These are phyloP conservation scores for Craseonycteris thonglongyai DNA, from an alignment of 2,113 vertebrate species.

Conservation along the genomic window DNA sequence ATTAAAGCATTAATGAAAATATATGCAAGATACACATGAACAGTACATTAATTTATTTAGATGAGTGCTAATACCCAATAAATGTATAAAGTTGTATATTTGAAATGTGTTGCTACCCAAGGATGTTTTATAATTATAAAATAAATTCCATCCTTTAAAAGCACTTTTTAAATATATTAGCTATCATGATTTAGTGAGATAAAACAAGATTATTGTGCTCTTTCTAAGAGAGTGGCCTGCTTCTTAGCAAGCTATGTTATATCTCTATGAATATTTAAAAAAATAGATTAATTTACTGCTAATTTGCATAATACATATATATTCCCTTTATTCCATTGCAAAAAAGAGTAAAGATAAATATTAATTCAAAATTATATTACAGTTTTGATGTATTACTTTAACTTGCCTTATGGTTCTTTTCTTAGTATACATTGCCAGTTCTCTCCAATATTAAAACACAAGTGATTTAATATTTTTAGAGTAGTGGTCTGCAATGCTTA, in stretches of 20 bases:
- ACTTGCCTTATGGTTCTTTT: neutral
- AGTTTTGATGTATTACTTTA: neutral
- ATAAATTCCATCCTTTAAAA: slow-evolving; percentile 10
- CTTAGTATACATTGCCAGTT: neutral
- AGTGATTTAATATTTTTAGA: neutral
- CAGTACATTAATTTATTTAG: neutral
- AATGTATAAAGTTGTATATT: slow-evolving; percentile 1
- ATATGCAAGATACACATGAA: neutral
- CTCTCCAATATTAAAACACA: neutral
- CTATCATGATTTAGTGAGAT: neutral
- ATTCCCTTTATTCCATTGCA: neutral
- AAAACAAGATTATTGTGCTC: slow-evolving; percentile 17
- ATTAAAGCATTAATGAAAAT: slow-evolving; percentile 38
- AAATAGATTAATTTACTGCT: neutral
- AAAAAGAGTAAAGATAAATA: slow-evolving; percentile 12
- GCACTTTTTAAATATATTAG: slow-evolving; percentile 22
- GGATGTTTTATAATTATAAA: slow-evolving; percentile 33
- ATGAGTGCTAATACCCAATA: neutral
- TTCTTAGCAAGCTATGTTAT: neutral
- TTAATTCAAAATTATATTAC: neutral
- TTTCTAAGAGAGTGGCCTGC: neutral
- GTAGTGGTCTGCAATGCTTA: neutral
- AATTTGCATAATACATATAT: neutral
- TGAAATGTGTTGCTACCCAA: neutral
- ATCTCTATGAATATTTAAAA: neutral